These are phyloP conservation scores for Drosophila tanythrix DNA, from an alignment of 2,888 invertebrate species.

Conservation along the genomic window DNA sequence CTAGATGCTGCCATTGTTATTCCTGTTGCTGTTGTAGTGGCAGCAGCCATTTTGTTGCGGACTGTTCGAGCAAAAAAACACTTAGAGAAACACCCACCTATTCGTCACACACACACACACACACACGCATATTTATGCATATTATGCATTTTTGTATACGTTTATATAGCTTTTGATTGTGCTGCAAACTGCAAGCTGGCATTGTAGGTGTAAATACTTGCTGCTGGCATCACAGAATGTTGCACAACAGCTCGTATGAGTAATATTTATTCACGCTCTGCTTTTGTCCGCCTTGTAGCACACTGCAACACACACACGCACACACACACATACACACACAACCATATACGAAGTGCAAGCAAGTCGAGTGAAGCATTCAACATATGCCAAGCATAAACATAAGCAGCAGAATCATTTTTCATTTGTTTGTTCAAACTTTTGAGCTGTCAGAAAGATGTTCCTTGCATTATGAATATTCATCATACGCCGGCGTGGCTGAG, in stretches of 20 bases:
- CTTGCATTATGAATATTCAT: constrained; percentile 75
- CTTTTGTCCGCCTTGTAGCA: constrained; percentile 68
- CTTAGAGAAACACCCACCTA: neutral
- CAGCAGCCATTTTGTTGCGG: constrained; percentile 65
- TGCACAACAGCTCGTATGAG: constrained; percentile 71
- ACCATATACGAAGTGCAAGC: constrained; percentile 30
- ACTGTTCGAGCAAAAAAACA: constrained; percentile 13
- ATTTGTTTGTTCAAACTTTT: constrained; percentile 74
- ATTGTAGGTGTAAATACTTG: constrained; percentile 76
- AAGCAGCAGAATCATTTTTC: constrained; percentile 80
- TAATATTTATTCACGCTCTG: constrained; percentile 75
- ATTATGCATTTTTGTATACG: constrained; percentile 74
- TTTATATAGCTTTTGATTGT: constrained; percentile 72
- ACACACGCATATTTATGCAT: constrained; percentile 50
- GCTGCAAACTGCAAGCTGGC: constrained; percentile 28
- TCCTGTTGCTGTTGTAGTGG: constrained; percentile 43
- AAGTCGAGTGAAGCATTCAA: constrained; percentile 64
- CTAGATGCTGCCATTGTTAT: constrained; percentile 49
- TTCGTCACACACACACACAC: constrained; percentile 12
- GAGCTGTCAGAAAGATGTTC: constrained; percentile 55
- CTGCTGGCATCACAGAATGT: constrained; percentile 67
- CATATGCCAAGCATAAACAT: constrained; percentile 79
- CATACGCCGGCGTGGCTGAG: constrained; percentile 62
- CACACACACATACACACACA: constrained; percentile 10
- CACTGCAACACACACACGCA: constrained; percentile 12